These are phyloP conservation scores for Peromyscus leucopus DNA, from an alignment of 2,113 vertebrate genomes.

Conservation along the genomic window DNA sequence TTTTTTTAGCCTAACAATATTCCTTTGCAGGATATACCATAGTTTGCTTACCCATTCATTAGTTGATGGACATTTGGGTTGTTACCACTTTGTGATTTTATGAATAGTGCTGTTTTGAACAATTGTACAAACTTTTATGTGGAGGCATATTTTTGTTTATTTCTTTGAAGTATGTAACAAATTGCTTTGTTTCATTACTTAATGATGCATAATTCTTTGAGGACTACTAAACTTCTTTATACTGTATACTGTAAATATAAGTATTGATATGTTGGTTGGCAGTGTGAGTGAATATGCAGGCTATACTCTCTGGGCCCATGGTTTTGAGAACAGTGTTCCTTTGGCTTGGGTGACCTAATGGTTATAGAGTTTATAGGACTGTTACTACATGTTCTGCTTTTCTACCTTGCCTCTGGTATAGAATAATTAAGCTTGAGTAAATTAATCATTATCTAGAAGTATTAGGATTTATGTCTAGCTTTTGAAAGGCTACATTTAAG, in stretches of 20 bases:
- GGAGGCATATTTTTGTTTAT: background rate
- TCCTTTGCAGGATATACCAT: background rate
- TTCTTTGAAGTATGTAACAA: conserved; percentile 2
- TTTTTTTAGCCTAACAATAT: conserved; percentile 30
- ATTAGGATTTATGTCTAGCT: conserved; percentile 16
- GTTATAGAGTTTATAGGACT: background rate
- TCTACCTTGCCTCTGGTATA: background rate
- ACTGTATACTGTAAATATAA: background rate
- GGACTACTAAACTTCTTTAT: background rate
- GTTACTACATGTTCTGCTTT: background rate
- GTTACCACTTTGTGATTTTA: background rate
- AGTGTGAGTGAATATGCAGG: background rate
- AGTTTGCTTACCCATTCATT: background rate
- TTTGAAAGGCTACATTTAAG: background rate
- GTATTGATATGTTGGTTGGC: background rate
- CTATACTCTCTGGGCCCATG: background rate
- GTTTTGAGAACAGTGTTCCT: conserved; percentile 4
- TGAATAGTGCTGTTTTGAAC: conserved; percentile 16
- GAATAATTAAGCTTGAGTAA: conserved; percentile 27
- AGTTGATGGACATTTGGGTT: background rate
- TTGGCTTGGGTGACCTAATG: background rate
- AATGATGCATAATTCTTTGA: conserved; percentile 46
- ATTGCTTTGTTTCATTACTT: background rate
- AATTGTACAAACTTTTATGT: conserved; percentile 30
- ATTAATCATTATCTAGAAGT: background rate